These are phyloP conservation scores for Pseudoips prasinana DNA, from an alignment of 2,888 invertebrate species.

Conservation along the genomic window DNA sequence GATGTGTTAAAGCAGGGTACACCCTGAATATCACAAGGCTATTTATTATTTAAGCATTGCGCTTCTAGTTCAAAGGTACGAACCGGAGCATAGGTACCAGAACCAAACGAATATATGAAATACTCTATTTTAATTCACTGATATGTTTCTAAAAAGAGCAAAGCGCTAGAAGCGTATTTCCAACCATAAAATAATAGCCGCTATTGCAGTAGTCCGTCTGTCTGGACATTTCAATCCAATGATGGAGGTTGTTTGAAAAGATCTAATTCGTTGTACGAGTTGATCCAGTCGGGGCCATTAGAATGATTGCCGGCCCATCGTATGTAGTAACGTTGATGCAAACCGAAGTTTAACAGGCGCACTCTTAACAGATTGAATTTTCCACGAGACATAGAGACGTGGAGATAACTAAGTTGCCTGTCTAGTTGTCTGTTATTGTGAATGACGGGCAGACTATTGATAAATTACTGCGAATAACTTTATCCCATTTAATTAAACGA, in stretches of 20 bases:
- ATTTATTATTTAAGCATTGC: too few species aligned
- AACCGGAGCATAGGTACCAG: too few species aligned
- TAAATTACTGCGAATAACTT: too few species aligned
- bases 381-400: constrained; percentile 40
- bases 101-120: too few species aligned
- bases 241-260: constrained; percentile 69
- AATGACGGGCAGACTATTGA: not conserved
- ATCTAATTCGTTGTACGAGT: constrained; percentile 69
- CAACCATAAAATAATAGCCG: constrained; percentile 30
- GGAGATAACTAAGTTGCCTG: constrained; percentile 1
- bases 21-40: too few species aligned
- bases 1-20: too few species aligned
- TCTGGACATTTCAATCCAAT: constrained; percentile 70
- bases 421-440: not conserved
- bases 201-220: constrained; percentile 22
- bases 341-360: constrained; percentile 54
- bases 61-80: too few species aligned
- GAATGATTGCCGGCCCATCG: constrained; percentile 72
- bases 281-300: constrained; percentile 64
- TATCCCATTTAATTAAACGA: too few species aligned
- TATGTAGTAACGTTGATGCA: constrained; percentile 47
- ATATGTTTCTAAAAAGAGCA: too few species aligned
- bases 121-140: too few species aligned
- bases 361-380: constrained; percentile 75
- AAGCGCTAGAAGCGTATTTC: constrained; percentile 26